Base-by-base conservation (phyloP, 2,797 vertebrate species). In the Onychomys arenicola region DNA sequence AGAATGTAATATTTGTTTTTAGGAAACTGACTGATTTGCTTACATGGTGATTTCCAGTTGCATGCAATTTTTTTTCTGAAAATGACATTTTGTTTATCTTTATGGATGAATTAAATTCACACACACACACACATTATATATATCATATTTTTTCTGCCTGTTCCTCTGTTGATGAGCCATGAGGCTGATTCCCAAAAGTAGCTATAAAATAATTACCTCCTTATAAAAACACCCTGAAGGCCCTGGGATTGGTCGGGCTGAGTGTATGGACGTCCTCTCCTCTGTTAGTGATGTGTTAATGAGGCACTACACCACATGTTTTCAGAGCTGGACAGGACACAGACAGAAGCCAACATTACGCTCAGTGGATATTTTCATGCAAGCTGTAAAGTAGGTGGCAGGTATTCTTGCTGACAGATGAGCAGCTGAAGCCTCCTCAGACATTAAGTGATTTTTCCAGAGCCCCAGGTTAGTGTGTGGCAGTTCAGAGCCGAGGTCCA, bases 211-310 rank as follows among this genome's bases (percentile, higher is more conserved):
- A 37, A 87, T 27, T 52, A 52, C 46, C 23, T 69, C 67, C 7
- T 95, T 91, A 81, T 77, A 87, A 91, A 88, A 90, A 43, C 69
- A 55, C 92, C 86, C 40, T 77, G 29, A 92, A 87, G 37, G 52
- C 57, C 75, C 43, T 87, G 40, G 69, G 52, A 69, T 69, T 67
- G 29, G 11, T 75, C 52, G 32, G 14, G 25, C 86, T 92, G 80
- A 43, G 14, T 89, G 27, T 86, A 89, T 94, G 43, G 63, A 69
- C 57, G 61, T 16, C 25, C 23, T 76, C 96, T 83, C 37, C 40
- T 34, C 67, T 84, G 46, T 80, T 92, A 85, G 91, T 86, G 93
- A 94, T 76, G 77, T 92, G 19, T 29, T 90, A 82, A 77, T 23
- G 10, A 93, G 32, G 75, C 92, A 73, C 34, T 83, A 27, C 5